Evolutionary conservation across 1,140 invertebrate species (phyloP).

Genomic region (Teleogryllus occipitalis): DNA sequence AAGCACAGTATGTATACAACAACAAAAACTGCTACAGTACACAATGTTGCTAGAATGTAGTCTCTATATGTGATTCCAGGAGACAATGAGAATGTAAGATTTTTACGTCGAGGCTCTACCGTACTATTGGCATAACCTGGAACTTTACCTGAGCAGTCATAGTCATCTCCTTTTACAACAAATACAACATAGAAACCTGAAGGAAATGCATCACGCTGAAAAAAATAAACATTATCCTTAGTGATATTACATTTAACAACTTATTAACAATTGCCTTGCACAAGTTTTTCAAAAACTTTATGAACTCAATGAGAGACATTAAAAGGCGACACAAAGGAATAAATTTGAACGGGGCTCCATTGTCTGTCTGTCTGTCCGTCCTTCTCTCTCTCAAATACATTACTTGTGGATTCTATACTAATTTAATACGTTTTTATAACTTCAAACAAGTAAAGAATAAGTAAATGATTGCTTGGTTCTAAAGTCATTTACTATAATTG

Average conservation of each 20-base stretch:
- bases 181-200: conserved; percentile 73
- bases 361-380: too few species aligned
- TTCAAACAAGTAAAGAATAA: too few species aligned
- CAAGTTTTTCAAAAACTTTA: neutral
- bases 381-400: too few species aligned
- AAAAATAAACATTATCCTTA: conserved; percentile 25
- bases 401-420: too few species aligned
- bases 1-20: conserved; percentile 51
- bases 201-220: conserved; percentile 57
- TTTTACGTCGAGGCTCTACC: conserved; percentile 40
- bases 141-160: conserved; percentile 48
- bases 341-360: too few species aligned
- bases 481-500: too few species aligned
- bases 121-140: conserved; percentile 26
- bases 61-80: conserved; percentile 51
- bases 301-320: too few species aligned
- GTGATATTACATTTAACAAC: neutral
- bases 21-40: conserved; percentile 45
- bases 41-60: conserved; percentile 50
- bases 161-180: conserved; percentile 67
- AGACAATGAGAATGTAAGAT: conserved; percentile 43
- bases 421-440: too few species aligned
- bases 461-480: too few species aligned
- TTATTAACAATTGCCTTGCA: neutral
- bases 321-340: too few species aligned